Evolutionary conservation across 2,888 invertebrate species (phyloP), one percentile per base, ranked within the genome.

Genomic region (Phanerotoma sp.): DNA sequence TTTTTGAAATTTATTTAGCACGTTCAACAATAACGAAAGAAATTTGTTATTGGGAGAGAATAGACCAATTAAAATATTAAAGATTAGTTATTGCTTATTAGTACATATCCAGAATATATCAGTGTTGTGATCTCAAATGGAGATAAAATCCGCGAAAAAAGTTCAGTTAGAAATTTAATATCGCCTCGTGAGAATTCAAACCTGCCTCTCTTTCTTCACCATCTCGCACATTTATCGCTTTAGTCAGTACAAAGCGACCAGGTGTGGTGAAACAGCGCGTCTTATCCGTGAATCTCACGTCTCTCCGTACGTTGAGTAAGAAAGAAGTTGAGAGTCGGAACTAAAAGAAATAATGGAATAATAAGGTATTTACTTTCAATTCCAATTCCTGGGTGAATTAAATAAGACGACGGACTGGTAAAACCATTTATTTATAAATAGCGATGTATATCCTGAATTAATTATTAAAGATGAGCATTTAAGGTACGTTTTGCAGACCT

Each of bases 231-330:
- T 63, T 61, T 57, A 63, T 63, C 60, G 58, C 25, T 10, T 40
- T 37, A 51, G 38, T 50, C 44, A 54, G 33, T 35, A 33, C 41
- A 51, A 54, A 44, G 50, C 57, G 52, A 54, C 61, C 63, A 63
- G 63, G 61, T 63, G 62, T 62, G 58, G 61, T 58, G 57, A 48
- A 60, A 61, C 21, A 33, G 54, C 52, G 54, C 49, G 58, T 63
- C 58, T 63, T 63, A 63, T 63, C 63, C 47, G 54, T 41, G 35
- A 60, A 63, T 63, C 63, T 63, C 48, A 50, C 21, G 16, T 18
- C 13, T 25, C 18, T 42, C n/a, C 40, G 46, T 58, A 46, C 42
- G 50, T 57, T 46, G 49, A 50, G 48, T 53, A 46, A 46, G 42
- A 53, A 54, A 50, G 16, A 46, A 49, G 48, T 40, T 35, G 42